Base-by-base conservation (phyloP, 1,140 invertebrate genomes). In the Chrysoperla carnea region DNA sequence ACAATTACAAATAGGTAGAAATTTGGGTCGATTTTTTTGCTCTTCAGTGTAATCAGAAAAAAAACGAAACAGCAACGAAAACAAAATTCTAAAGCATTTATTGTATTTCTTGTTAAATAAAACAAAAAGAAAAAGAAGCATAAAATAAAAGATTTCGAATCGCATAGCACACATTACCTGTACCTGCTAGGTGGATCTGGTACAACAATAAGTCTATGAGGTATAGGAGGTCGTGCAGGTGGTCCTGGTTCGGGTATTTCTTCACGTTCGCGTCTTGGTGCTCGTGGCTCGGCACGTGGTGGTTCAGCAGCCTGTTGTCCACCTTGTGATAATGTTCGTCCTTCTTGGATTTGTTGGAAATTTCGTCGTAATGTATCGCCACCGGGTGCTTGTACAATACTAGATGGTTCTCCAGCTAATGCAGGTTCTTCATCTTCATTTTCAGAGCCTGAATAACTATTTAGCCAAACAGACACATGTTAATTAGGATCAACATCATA, bases 331-430 rank as follows among this genome's bases (percentile, higher is more conserved):
- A 78, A 53, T 41, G 72, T 77, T 53, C 84, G 66, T 31, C 84
- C 82, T 63, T 92, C 88, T 62, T 96, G 92, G 47, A 97, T 93
- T 61, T 94, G 87, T 60, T 95, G 90, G 73, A 98, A 98, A 66
- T 93, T 93, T 42, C 89, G 73, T n/a, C 88, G 72, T 39, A 94
- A 66, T 7, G 90, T 92, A 62, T 93, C 86, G 37, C 89, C 88
- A 43, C 84, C 82, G 6, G 85, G 81, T 36, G 82, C 83, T 58
- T 89, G 86, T 46, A 92, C 76, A 50, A 92, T 90, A 12, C 85
- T 89, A 35, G 85, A 87, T 2, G 85, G 84, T 60, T 91, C 87
- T 2, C 85, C 85, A 6, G 84, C 81, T 43, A 84, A 68, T 37
- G 77, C 81, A 40, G 78, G 76, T 49, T 88, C 84, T 48, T 91